Base-by-base conservation (phyloP, 2,113 vertebrate species). In the Actenoides lindsayi region DNA sequence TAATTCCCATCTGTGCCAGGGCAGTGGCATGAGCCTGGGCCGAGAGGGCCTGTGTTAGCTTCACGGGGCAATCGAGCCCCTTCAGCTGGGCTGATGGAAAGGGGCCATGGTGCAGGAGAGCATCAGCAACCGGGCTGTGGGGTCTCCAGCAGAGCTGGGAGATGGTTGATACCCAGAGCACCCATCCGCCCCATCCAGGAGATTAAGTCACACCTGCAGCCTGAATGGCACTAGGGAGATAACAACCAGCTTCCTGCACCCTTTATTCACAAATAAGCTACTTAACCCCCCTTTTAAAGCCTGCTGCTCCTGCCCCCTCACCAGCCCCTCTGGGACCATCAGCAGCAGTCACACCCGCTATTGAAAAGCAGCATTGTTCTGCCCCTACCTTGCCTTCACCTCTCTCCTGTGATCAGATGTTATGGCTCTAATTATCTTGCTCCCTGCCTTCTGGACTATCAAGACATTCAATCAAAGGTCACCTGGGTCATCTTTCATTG, bases 381-480 rank as follows among this genome's bases (percentile, higher is more conserved):
- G 70, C 27, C 76, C 94, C 85, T 92, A 95, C 96, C 96, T 96
- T 77, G 92, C 93, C 93, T 84, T 96, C 96, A 96, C 96, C 92
- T 96, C 94, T 94, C 90, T 78, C 91, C 94, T 96, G 56, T 96
- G 96, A 97, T 96, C 96, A 97, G 91, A 87, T 74, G 76, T 78
- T 94, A 56, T 37, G 86, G 94, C 96, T 92, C 93, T 92, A 96
- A 97, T 97, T 97, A 97, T 93, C 95, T 83, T 30, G 73, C 94
- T 93, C 85, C 54, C 51, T 96, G 93, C 95, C 83, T 92, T 89
- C 94, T 95, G 96, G 93, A 95, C 96, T 93, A 94, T 90, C 68
- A 31, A 68, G 93, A 93, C 91, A 84, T 94, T 96, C 94, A 95
- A 86, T 89, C 90, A 96, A 59, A 93, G 96, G 96, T 97, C 96